Evolutionary conservation across 1,140 invertebrate genomes (phyloP), one percentile per base, ranked within the genome.

Genomic region (Papilio xuthus): DNA sequence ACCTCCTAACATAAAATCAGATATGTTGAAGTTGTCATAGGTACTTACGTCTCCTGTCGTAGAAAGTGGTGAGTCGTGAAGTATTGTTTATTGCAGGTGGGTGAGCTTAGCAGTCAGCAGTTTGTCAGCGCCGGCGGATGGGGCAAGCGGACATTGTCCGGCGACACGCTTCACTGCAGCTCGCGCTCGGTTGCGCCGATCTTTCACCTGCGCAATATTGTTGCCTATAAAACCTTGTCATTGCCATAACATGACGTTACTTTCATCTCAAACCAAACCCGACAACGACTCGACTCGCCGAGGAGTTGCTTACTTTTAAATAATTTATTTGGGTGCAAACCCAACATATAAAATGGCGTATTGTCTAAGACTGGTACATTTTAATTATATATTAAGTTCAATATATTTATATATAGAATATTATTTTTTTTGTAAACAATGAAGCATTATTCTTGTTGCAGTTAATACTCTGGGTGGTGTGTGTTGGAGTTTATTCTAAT

Each of bases 221-320:
- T 90, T 90, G 90, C 90, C 92, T 93, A 93, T 93, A 93, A 93
- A 93, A 93, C 90, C 87, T 92, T 92, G 91, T 91, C 90, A 90
- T 89, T 92, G 84, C 89, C 86, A 92, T 89, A 88, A 83, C 90
- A 82, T 91, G 85, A 89, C 91, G 91, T 90, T 93, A 93, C 92
- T 93, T 93, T 93, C 89, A 92, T 92, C 85, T 86, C 85, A 81
- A 86, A 83, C 79, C 83, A 86, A 90, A 88, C 76, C 73, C 78
- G 80, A 83, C 87, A 84, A 90, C 89, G 85, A 87, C 89, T 86
- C 80, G 32, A 80, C 71, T 78, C 53, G 77, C 81, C 79, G 78
- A 88, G 79, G 81, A 85, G 85, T 74, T 80, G 84, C 83, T 74
- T 72, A 83, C 71, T 81, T 80, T 73, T 81, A 88, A 80, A 60